Base-by-base conservation (phyloP, 1,140 invertebrate genomes). In the Magallana gigas region DNA sequence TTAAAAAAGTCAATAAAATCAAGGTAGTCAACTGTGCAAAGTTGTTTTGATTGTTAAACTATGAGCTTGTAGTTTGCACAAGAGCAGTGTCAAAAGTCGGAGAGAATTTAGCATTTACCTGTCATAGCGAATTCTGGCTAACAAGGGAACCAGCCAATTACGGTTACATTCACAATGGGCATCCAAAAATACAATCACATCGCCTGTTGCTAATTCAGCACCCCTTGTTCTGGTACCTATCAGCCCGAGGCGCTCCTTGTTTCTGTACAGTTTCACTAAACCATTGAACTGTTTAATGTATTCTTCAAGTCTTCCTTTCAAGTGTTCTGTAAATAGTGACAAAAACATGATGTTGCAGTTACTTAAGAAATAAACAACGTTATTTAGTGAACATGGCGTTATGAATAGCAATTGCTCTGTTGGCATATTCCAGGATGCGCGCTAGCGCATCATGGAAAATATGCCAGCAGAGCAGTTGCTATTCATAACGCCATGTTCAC, bases 101-200 rank as follows among this genome's bases (percentile, higher is more conserved):
- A 71, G 29, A 23, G 29, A 29, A 8, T 76, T 29, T 8, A 29
- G 12, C 29, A 76, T 1, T 90, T 95, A 97, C 96, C 96, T 96
- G 94, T 99, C 97, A 81, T 96, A 95, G 93, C 97, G 97, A 91
- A 99, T 99, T 18, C 98, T 98, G 8, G 98, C 97, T 83, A 99
- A 95, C 11, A 99, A 95, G 0, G 99, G 99, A 9, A 98, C 98
- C 23, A 99, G 94, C 99, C 99, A 99, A 95, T 99, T 99, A 1
- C 88, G 92, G 93, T 99, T 99, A 91, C 94, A 94, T 90, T 95
- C 96, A 94, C 96, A 97, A 92, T 97, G 96, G 76, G 99, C 99
- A 95, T 99, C 99, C 18, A 99, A 95, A 95, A 99, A 99, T 0
- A 99, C 97, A 89, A 99, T 98, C 6, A 99, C 98, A 94, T 99